Conservation (phyloP, 92 coral and sea anemone species). For the Ricordea florida region DNA sequence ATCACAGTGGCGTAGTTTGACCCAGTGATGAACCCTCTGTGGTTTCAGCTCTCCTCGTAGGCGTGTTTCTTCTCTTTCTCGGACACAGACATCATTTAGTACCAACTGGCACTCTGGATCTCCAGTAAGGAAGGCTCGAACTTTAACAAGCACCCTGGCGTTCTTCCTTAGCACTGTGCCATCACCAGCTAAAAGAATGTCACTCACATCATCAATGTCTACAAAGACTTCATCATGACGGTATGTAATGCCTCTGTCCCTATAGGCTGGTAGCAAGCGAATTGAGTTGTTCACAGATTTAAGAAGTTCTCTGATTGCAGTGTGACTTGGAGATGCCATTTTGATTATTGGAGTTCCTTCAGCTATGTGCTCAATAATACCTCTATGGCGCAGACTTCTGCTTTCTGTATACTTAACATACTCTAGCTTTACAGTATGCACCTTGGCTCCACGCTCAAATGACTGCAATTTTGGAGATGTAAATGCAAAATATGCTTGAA, state of each 20-base stretch:
- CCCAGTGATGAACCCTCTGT: slow-evolving; percentile 95
- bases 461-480: slow-evolving; percentile 71
- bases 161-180: slow-evolving; percentile 83
- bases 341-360: slow-evolving; percentile 88
- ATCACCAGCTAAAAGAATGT: slow-evolving; percentile 73
- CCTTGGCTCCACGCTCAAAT: slow-evolving; percentile 73
- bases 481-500: slow-evolving; percentile 90
- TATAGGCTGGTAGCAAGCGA: slow-evolving; percentile 86
- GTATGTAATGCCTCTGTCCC: slow-evolving; percentile 97
- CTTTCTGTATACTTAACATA: slow-evolving; percentile 90
- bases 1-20: slow-evolving; percentile 68
- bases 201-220: slow-evolving; percentile 86
- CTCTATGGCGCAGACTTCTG: slow-evolving; percentile 76
- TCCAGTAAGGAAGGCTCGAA: slow-evolving; percentile 91
- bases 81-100: slow-evolving; percentile 76
- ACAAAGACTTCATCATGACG: slow-evolving; percentile 95
- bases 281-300: slow-evolving; percentile 83
- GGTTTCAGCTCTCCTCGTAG: slow-evolving; percentile 92
- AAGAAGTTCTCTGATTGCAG: slow-evolving; percentile 73
- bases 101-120: slow-evolving; percentile 97
- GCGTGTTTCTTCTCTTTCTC: slow-evolving; percentile 88
- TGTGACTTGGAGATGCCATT: slow-evolving; percentile 76
- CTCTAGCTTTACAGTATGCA: slow-evolving; percentile 86
- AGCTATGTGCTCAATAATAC: slow-evolving; percentile 80
- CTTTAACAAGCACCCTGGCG: slow-evolving; percentile 75